A percentile compares a stretch with the other conserved stretches of the same genome.
Evolutionary conservation across 2,888 invertebrate genomes (phyloP).

Genomic region (Eupithecia centaureata): DNA sequence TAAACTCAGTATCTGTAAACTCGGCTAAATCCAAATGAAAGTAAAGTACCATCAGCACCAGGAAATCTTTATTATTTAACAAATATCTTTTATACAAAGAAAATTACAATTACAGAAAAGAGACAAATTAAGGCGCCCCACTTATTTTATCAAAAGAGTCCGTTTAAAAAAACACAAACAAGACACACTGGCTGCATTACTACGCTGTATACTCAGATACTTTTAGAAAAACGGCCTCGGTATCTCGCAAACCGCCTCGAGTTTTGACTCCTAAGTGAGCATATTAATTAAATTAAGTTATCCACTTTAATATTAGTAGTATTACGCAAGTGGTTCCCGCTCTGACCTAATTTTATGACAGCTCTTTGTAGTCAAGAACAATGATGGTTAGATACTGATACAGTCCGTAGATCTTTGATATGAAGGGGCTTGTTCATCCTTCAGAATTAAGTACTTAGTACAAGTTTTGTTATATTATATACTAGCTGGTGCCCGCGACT

Average conservation of each 20-base stretch:
- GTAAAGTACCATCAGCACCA: not conserved
- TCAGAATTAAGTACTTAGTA: not conserved
- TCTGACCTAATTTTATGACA: slow-evolving; percentile 24
- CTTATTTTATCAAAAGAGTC: too few species aligned
- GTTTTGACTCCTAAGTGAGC: too few species aligned
- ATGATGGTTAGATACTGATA: not conserved
- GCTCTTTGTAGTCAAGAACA: slow-evolving; percentile 21
- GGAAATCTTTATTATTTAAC: not conserved
- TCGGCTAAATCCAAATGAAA: not conserved
- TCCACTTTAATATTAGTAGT: slow-evolving; percentile 11
- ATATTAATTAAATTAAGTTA: not conserved
- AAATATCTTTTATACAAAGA: too few species aligned
- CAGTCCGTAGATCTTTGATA: slow-evolving; percentile 6
- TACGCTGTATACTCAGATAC: too few species aligned
- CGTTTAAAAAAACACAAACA: too few species aligned
- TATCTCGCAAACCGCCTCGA: too few species aligned
- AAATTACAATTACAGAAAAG: too few species aligned
- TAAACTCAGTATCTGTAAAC: not conserved
- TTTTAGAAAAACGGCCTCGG: too few species aligned
- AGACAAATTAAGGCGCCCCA: too few species aligned
- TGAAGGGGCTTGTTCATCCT: not conserved
- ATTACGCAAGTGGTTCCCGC: slow-evolving; percentile 7
- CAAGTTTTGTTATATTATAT: too few species aligned
- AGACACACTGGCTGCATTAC: too few species aligned
- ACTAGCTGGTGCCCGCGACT: too few species aligned